A percentile compares a stretch with the other conserved stretches of the same genome.
phyloP scores from a whole-genome alignment of 2,797 vertebrate genomes.

The Leuciscus waleckii region DNA sequence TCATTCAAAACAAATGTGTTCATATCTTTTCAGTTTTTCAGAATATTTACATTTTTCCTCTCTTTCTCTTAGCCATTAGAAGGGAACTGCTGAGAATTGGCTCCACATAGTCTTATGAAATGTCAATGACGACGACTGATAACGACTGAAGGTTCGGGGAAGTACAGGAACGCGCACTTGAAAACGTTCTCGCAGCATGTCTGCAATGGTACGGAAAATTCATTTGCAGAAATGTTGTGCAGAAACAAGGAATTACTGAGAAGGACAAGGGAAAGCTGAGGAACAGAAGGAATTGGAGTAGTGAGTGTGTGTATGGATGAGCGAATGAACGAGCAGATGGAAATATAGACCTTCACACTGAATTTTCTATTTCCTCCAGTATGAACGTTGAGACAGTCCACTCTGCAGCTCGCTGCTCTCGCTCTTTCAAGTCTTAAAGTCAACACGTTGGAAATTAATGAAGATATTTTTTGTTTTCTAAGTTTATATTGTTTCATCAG shows the following conservation, averaged over 20 bases:
- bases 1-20: conserved; percentile 45
- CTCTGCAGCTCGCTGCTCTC: conserved; percentile 89
- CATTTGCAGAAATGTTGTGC: conserved; percentile 83
- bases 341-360: conserved; percentile 69
- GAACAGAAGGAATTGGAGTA: conserved; percentile 54
- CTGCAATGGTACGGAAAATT: conserved; percentile 73
- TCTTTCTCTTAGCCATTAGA: conserved; percentile 87
- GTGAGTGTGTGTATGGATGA: conserved; percentile 56
- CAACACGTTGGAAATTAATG: conserved; percentile 69
- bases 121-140: conserved; percentile 59
- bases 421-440: conserved; percentile 82
- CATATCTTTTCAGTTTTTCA: conserved; percentile 78
- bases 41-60: conserved; percentile 66
- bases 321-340: conserved; percentile 54
- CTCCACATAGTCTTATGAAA: conserved; percentile 87
- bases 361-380: conserved; percentile 81
- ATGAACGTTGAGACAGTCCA: conserved; percentile 90
- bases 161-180: conserved; percentile 62
- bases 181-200: conserved; percentile 80
- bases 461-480: conserved; percentile 83
- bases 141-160: conserved; percentile 71
- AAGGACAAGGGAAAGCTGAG: conserved; percentile 66
- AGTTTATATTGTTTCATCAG: conserved; percentile 87
- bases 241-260: conserved; percentile 85
- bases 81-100: conserved; percentile 96